A percentile compares a stretch with the other conserved stretches of the same genome.
phyloP scores from a whole-genome alignment of 92 coral and sea anemone genomes.

The Epizoanthus rinbou region DNA sequence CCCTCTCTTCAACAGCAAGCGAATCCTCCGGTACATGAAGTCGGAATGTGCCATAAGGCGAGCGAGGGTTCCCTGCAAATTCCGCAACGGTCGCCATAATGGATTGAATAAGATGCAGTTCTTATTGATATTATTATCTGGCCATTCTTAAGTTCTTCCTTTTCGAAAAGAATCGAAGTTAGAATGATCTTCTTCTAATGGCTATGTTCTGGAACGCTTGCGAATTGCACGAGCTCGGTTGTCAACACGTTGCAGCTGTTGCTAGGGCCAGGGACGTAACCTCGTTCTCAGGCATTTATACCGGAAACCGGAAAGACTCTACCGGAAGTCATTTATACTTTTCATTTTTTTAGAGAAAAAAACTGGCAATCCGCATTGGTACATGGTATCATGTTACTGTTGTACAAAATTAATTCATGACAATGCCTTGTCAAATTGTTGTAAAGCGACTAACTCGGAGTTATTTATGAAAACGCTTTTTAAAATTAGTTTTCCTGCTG shows the following conservation, averaged over 20 bases:
- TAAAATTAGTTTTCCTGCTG: not conserved
- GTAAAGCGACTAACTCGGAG: too few relatives aligned
- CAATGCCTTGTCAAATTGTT: too few relatives aligned
- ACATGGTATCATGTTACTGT: too few relatives aligned
- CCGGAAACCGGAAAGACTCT: too few relatives aligned
- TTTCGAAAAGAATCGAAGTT: too few relatives aligned
- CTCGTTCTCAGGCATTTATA: not conserved
- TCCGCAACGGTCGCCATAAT: slow-evolving; percentile 61
- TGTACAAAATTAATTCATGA: too few relatives aligned
- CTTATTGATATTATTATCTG: not conserved
- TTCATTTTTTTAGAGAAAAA: too few relatives aligned
- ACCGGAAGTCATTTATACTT: too few relatives aligned
- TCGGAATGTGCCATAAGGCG: slow-evolving; percentile 87
- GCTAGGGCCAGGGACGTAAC: slow-evolving; percentile 53
- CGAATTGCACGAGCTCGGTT: slow-evolving; percentile 59
- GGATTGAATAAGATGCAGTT: not conserved
- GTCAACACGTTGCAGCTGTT: slow-evolving; percentile 92
- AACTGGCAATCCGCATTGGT: too few relatives aligned
- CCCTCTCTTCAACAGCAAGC: slow-evolving; percentile 73
- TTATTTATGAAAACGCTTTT: not conserved
- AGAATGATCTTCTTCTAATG: not conserved
- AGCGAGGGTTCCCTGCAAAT: slow-evolving; percentile 50
- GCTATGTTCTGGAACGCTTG: slow-evolving; percentile 67
- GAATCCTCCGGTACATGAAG: slow-evolving; percentile 82
- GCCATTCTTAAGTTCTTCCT: not conserved